These are phyloP conservation scores for Pocota personata DNA, from an alignment of 2,888 invertebrate genomes.

Conservation along the genomic window DNA sequence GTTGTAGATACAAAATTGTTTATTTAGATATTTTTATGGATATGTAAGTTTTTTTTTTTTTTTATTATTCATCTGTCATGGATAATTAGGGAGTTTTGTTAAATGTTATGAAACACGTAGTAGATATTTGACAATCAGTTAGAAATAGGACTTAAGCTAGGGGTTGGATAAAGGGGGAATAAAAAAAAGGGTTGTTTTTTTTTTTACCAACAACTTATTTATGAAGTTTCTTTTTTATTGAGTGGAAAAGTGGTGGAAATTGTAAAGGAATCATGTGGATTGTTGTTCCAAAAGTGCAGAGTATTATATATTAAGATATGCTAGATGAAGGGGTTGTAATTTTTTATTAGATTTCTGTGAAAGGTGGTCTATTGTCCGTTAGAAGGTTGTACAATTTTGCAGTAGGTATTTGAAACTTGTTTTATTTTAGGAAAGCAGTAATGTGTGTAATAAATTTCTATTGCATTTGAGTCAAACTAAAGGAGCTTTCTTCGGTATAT, in stretches of 20 bases:
- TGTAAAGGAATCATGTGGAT: slow-evolving; percentile 14
- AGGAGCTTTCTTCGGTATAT: too few relatives aligned
- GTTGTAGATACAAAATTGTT: too few relatives aligned
- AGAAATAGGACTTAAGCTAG: too few relatives aligned
- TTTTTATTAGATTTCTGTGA: slow-evolving; percentile 35
- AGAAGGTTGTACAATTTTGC: background rate
- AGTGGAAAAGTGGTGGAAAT: slow-evolving; percentile 42
- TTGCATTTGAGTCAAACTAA: too few relatives aligned
- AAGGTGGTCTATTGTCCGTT: slow-evolving; percentile 23
- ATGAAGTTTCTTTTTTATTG: slow-evolving; percentile 39
- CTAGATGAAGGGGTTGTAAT: background rate
- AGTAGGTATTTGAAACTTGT: background rate
- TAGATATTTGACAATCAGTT: slow-evolving; percentile 18
- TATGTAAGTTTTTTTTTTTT: background rate
- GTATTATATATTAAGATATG: background rate
- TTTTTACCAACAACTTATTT: slow-evolving; percentile 2
- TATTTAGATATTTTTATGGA: background rate
- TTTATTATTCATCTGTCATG: background rate
- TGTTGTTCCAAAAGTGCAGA: slow-evolving; percentile 14
- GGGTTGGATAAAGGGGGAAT: slow-evolving; percentile 23
- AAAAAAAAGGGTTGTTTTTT: slow-evolving; percentile 44
- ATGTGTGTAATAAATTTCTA: too few relatives aligned
- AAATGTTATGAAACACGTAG: slow-evolving; percentile 44
- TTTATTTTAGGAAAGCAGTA: too few relatives aligned
- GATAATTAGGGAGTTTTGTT: slow-evolving; percentile 21